A percentile compares a stretch with the other conserved stretches of the same genome.
Evolutionary conservation across 2,888 invertebrate genomes (phyloP).

Genomic region (Parnassius mnemosyne): DNA sequence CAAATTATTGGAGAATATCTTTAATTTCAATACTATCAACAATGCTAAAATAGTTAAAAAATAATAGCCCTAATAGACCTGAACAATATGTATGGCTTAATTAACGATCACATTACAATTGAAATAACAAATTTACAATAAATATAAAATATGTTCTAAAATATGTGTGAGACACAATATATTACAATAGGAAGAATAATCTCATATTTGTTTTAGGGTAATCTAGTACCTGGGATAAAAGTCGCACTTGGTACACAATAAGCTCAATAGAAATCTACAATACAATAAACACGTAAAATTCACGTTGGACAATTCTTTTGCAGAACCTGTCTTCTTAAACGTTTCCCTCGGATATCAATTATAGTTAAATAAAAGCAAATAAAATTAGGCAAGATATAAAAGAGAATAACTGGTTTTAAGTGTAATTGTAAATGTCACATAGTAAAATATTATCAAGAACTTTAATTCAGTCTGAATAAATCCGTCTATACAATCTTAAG

Average conservation of each 20-base stretch:
- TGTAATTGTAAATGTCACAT: slow-evolving; percentile 5
- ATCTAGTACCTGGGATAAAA: slow-evolving; percentile 7
- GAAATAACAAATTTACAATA: slow-evolving; percentile 24
- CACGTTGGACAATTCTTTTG: neutral
- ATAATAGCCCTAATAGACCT: slow-evolving; percentile 15
- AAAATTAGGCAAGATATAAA: slow-evolving; percentile 18
- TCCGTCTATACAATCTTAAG: too few species aligned
- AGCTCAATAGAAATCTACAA: slow-evolving; percentile 8
- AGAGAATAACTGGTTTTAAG: neutral
- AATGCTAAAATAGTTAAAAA: slow-evolving; percentile 14
- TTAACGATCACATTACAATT: slow-evolving; percentile 24
- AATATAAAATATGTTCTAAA: slow-evolving; percentile 20
- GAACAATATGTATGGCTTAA: slow-evolving; percentile 22
- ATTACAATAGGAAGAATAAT: slow-evolving; percentile 24
- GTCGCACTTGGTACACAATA: slow-evolving; percentile 8
- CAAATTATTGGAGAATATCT: neutral
- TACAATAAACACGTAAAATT: neutral
- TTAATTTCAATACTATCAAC: slow-evolving; percentile 6
- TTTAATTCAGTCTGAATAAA: neutral
- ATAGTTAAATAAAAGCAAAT: slow-evolving; percentile 12
- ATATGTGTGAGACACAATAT: slow-evolving; percentile 5
- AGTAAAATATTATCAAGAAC: neutral
- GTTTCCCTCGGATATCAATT: slow-evolving; percentile 3
- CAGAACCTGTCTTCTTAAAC: neutral
- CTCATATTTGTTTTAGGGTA: slow-evolving; percentile 16